Evolutionary conservation across 2,888 invertebrate species (phyloP).

Genomic region (Scaptomyza caliginosa): DNA sequence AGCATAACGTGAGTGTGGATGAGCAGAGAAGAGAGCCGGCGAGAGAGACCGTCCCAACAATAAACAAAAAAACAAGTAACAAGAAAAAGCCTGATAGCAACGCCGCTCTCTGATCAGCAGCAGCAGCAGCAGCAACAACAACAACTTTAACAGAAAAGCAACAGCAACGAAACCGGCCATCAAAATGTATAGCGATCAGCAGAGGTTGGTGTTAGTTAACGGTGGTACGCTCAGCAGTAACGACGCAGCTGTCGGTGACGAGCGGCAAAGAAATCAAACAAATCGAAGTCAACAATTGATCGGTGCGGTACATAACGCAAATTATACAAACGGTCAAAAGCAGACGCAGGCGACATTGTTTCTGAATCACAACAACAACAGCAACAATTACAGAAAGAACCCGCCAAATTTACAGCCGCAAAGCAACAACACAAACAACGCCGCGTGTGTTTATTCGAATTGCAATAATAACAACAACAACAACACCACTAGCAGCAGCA

Average conservation of each 20-base stretch:
- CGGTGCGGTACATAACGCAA: constrained; percentile 66
- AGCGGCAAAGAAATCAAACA: constrained; percentile 50
- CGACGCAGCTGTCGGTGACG: constrained; percentile 60
- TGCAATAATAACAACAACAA: constrained; percentile 60
- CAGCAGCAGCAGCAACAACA: constrained; percentile 34
- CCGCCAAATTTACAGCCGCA: constrained; percentile 54
- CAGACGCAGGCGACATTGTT: constrained; percentile 64
- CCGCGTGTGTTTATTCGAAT: constrained; percentile 77
- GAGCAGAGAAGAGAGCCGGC: constrained; percentile 15
- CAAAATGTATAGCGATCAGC: constrained; percentile 66
- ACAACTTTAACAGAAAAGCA: constrained; percentile 29
- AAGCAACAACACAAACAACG: constrained; percentile 36
- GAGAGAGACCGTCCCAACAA: constrained; percentile 28
- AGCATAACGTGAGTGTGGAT: constrained; percentile 8
- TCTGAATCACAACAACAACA: constrained; percentile 65
- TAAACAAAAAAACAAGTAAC: constrained; percentile 49
- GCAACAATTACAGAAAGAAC: constrained; percentile 45
- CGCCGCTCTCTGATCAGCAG: constrained; percentile 47
- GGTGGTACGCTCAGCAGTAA: constrained; percentile 82
- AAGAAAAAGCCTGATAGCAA: constrained; percentile 48
- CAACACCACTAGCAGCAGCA: constrained; percentile 7
- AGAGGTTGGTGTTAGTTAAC: constrained; percentile 79
- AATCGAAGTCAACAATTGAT: constrained; percentile 45
- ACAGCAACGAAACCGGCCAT: constrained; percentile 51
- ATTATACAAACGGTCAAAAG: constrained; percentile 68